phyloP scores from a whole-genome alignment of 2,113 vertebrate genomes.

The Apistogramma diplotaenia region DNA sequence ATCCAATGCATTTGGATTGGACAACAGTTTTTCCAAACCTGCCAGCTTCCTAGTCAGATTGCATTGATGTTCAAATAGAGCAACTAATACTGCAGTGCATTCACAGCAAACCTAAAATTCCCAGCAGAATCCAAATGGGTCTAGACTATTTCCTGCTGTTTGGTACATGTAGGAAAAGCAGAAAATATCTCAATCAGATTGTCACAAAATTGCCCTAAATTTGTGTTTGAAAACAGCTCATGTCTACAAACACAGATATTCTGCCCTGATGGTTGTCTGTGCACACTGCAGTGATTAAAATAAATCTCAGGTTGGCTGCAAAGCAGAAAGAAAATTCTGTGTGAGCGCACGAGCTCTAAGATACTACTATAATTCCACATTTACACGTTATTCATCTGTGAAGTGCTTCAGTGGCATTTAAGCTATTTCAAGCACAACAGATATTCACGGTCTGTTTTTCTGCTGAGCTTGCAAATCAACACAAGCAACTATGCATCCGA shows the following conservation, averaged over 20 bases:
- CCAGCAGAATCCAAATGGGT: not conserved
- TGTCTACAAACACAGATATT: not conserved
- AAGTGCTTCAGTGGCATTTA: not conserved
- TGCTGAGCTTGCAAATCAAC: not conserved
- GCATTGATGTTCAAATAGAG: not conserved
- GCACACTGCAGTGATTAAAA: not conserved
- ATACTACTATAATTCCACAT: not conserved
- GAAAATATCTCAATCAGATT: not conserved
- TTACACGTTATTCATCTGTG: not conserved
- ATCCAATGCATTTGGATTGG: not conserved
- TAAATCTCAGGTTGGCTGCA: not conserved
- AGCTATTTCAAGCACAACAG: not conserved
- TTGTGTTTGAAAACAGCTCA: not conserved
- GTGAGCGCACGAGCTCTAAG: not conserved
- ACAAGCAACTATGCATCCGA: not conserved
- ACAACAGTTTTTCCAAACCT: not conserved
- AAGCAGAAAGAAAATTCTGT: not conserved
- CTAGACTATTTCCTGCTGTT: not conserved
- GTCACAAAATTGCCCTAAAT: not conserved
- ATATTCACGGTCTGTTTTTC: not conserved
- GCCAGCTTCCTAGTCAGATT: not conserved
- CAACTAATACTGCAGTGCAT: not conserved
- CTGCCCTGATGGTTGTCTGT: not conserved
- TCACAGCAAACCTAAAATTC: not conserved
- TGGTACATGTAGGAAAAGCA: not conserved